These are phyloP conservation scores for Epistrophe eligans DNA, from an alignment of 2,888 invertebrate species.

Conservation along the genomic window DNA sequence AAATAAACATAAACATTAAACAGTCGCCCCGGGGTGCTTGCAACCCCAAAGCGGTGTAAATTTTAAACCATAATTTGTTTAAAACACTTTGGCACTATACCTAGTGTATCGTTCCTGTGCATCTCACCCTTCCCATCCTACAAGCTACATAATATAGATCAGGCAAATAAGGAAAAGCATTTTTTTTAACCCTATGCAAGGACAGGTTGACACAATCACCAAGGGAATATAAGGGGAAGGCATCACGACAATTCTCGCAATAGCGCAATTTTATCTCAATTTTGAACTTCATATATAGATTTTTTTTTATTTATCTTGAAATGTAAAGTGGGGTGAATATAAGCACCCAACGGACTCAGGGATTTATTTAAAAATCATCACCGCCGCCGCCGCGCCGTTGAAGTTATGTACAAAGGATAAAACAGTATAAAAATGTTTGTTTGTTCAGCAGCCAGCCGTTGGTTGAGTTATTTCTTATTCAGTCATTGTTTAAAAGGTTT, in stretches of 20 bases:
- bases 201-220: slow-evolving; percentile 52
- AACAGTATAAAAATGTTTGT: slow-evolving; percentile 56
- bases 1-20: slow-evolving; percentile 54
- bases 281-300: slow-evolving; percentile 62
- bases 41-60: slow-evolving; percentile 76
- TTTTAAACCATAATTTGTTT: slow-evolving; percentile 76
- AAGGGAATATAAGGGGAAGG: slow-evolving; percentile 41
- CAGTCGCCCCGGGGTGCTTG: slow-evolving; percentile 66
- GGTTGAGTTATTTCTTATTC: slow-evolving; percentile 25
- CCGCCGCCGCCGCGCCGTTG: not conserved
- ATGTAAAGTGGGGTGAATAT: slow-evolving; percentile 36
- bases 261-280: slow-evolving; percentile 68
- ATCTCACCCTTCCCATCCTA: not conserved
- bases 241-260: slow-evolving; percentile 13
- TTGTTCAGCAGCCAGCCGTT: slow-evolving; percentile 69
- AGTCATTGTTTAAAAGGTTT: slow-evolving; percentile 34
- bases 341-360: slow-evolving; percentile 2
- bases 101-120: not conserved
- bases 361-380: slow-evolving; percentile 15
- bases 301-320: slow-evolving; percentile 35
- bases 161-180: slow-evolving; percentile 18
- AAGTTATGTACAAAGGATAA: slow-evolving; percentile 42
- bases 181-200: slow-evolving; percentile 10
- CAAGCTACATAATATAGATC: not conserved
- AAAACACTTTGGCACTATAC: slow-evolving; percentile 66